These are phyloP conservation scores for Ptyas mucosa DNA, from an alignment of 2,113 vertebrate species.

Conservation along the genomic window DNA sequence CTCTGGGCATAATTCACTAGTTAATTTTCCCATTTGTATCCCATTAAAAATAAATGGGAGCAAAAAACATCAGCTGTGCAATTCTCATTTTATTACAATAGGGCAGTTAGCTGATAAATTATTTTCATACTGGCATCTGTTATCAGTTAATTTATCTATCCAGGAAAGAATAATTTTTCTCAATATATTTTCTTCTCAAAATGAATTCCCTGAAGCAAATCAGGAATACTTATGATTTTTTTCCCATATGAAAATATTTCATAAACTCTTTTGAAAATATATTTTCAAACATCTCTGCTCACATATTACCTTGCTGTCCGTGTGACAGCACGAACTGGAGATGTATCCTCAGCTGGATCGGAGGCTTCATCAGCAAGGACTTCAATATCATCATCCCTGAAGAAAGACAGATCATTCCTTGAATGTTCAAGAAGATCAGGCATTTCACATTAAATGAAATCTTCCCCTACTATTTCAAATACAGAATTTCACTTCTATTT, in stretches of 20 bases:
- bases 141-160: neutral
- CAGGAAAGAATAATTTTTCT: neutral
- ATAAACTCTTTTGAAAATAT: neutral
- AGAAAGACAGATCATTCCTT: conserved; percentile 38
- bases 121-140: neutral
- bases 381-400: conserved; percentile 96
- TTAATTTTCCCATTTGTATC: neutral
- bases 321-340: conserved; percentile 71
- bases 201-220: neutral
- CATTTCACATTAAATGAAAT: neutral
- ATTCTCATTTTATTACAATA: neutral
- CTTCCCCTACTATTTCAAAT: neutral
- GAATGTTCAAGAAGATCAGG: neutral
- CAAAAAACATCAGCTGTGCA: neutral
- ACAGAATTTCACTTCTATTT: neutral
- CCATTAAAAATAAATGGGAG: neutral
- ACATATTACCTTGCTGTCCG: conserved; percentile 77
- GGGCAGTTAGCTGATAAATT: neutral
- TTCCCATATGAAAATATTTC: rapidly evolving
- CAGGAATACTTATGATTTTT: neutral
- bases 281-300: neutral
- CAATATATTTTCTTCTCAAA: neutral
- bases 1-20: neutral
- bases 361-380: conserved; percentile 85
- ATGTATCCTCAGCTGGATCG: conserved; percentile 79